phyloP scores from a whole-genome alignment of 2,113 vertebrate genomes.

The Peromyscus maniculatus region DNA sequence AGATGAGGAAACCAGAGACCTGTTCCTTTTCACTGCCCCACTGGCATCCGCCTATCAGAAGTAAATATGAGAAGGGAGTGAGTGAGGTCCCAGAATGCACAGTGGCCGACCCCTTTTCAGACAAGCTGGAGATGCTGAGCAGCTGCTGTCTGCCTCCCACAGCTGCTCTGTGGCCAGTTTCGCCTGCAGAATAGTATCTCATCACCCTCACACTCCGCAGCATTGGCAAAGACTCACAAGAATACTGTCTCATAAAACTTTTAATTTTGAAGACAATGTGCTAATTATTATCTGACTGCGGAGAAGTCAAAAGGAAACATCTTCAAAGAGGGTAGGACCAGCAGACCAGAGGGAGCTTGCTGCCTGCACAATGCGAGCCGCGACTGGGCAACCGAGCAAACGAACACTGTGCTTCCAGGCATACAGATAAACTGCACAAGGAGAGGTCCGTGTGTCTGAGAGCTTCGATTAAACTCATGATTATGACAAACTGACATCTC shows the following conservation, averaged over 20 bases:
- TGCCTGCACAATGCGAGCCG: not conserved
- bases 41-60: not conserved
- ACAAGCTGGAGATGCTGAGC: not conserved
- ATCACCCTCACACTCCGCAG: not conserved
- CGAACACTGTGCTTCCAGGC: not conserved
- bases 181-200: not conserved
- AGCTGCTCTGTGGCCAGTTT: not conserved
- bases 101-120: not conserved
- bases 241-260: not conserved
- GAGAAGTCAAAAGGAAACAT: slow-evolving; percentile 4
- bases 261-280: not conserved
- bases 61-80: not conserved
- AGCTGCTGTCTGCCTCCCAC: not conserved
- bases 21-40: not conserved
- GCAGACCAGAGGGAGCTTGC: not conserved
- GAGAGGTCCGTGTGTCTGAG: not conserved
- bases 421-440: not conserved
- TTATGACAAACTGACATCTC: not conserved
- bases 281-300: not conserved
- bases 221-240: not conserved
- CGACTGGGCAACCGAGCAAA: not conserved
- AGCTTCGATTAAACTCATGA: not conserved
- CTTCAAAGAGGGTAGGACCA: not conserved
- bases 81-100: not conserved
- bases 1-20: not conserved